Evolutionary conservation across 1,140 invertebrate species (phyloP).

Genomic region (Drosophila varians): DNA sequence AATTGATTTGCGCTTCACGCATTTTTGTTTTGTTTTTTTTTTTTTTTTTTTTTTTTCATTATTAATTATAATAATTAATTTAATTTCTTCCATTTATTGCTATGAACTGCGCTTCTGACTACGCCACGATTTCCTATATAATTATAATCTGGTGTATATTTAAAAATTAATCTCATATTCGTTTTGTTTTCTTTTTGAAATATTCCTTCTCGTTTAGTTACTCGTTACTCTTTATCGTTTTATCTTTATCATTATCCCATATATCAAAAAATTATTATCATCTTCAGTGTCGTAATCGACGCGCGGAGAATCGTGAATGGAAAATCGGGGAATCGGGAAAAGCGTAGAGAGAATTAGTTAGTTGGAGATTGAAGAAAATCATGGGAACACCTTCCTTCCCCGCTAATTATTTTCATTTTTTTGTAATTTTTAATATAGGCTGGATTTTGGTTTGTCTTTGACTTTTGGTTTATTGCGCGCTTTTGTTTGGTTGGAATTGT

Average conservation of each 20-base stretch:
- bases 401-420: constrained; percentile 7
- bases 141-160: constrained; percentile 47
- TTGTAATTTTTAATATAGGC: constrained; percentile 17
- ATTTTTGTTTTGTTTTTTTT: constrained; percentile 13
- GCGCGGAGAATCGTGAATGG: constrained; percentile 56
- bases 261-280: constrained; percentile 82
- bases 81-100: constrained; percentile 39
- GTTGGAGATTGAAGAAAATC: constrained; percentile 22
- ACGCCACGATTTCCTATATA: constrained; percentile 55
- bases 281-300: constrained; percentile 65
- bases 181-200: neutral
- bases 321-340: constrained; percentile 30
- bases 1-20: constrained; percentile 42
- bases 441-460: constrained; percentile 4
- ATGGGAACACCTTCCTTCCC: neutral
- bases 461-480: constrained; percentile 33
- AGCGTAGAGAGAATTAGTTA: constrained; percentile 33
- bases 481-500: constrained; percentile 14
- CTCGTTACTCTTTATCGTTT: neutral
- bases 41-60: constrained; percentile 11
- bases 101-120: constrained; percentile 66
- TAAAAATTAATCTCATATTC: constrained; percentile 40
- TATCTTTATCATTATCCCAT: constrained; percentile 28
- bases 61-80: neutral
- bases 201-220: constrained; percentile 17